Conservation (phyloP, 64 coral and sea anemone species). For the Cladopsammia gracilis region DNA sequence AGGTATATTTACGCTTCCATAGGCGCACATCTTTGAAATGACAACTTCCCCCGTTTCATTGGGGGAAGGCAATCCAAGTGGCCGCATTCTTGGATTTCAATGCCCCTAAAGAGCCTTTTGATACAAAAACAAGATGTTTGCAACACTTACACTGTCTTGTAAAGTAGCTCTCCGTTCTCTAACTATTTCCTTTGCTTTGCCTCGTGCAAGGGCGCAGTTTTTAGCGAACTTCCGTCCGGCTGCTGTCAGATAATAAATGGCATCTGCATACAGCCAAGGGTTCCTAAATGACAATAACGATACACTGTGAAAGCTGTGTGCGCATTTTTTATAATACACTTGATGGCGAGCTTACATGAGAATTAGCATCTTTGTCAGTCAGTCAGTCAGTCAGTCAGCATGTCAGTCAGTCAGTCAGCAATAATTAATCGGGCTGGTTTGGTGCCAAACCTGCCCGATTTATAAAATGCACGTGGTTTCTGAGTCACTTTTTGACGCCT, state of each 20-base stretch:
- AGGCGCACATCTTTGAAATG: not conserved
- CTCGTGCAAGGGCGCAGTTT: conserved; percentile 10
- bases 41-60: no score
- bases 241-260: conserved; percentile 22
- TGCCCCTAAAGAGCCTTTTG: not conserved
- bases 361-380: no score
- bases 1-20: not conserved
- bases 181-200: conserved; percentile 21
- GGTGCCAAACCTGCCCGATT: no score
- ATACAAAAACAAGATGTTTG: not conserved
- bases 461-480: no score
- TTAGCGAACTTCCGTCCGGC: conserved; percentile 27
- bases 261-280: conserved; percentile 10
- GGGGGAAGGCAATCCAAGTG: no score
- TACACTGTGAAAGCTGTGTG: no score
- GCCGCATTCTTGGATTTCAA: not conserved
- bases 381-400: no score
- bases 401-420: no score
- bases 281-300: not conserved
- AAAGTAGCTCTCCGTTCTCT: not conserved
- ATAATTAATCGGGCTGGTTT: no score
- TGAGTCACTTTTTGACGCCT: no score
- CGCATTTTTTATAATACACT: no score
- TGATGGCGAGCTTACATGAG: no score
- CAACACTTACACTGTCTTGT: not conserved